A percentile compares a stretch with the other conserved stretches of the same genome.
Conservation (phyloP, 37 sponge, comb jelly and placozoan species). For the Hormiphora californensis region DNA sequence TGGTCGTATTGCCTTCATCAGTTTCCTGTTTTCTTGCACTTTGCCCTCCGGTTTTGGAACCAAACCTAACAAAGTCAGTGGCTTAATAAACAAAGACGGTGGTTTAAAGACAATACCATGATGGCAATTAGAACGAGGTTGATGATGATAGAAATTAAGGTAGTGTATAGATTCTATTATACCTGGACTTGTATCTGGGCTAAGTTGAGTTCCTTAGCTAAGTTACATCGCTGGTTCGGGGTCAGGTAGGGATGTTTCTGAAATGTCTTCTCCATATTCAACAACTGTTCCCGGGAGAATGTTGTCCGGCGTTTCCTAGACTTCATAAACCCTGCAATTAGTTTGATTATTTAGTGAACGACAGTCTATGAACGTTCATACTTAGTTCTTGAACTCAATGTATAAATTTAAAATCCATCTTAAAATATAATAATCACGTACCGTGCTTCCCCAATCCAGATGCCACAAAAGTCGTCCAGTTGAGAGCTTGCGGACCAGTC, state of each 20-base stretch:
- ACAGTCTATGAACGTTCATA: too few species aligned
- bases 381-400: too few species aligned
- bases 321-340: slow-evolving; percentile 4
- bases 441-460: too few species aligned
- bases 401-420: too few species aligned
- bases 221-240: background rate
- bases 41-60: slow-evolving; percentile 43
- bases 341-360: too few species aligned
- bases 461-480: too few species aligned
- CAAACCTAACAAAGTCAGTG: slow-evolving; percentile 32
- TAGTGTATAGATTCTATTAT: background rate
- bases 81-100: background rate
- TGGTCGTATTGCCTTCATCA: too few species aligned
- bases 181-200: slow-evolving; percentile 53
- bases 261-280: slow-evolving; percentile 24
- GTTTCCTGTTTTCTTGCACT: slow-evolving; percentile 34
- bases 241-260: slow-evolving; percentile 45
- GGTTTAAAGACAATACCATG: background rate
- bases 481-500: too few species aligned
- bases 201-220: background rate
- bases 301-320: slow-evolving; percentile 1
- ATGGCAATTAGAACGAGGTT: background rate
- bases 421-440: too few species aligned
- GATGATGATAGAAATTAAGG: background rate
- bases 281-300: slow-evolving; percentile 28